Percentiles rank a stretch among this genome's conserved stretches.
phyloP scores from a whole-genome alignment of 2,888 invertebrate species.

The Latheticus oryzae region DNA sequence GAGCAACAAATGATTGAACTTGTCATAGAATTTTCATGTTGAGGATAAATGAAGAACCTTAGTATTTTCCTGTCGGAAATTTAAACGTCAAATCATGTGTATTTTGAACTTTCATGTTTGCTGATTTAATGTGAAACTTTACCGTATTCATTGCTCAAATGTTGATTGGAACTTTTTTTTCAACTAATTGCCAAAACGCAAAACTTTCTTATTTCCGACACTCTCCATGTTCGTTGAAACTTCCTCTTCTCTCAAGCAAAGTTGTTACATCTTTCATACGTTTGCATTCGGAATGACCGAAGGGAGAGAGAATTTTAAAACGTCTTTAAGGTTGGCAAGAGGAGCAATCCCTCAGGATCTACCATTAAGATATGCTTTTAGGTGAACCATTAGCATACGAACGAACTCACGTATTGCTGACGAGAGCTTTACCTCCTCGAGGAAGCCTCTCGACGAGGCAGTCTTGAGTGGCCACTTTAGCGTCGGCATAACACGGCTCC shows the following conservation, averaged over 20 bases:
- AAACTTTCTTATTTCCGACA: slow-evolving; percentile 19
- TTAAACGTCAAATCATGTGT: too few relatives aligned
- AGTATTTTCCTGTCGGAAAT: too few relatives aligned
- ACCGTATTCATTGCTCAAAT: too few relatives aligned
- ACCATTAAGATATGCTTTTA: slow-evolving; percentile 43
- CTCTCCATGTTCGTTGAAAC: neutral
- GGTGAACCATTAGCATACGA: slow-evolving; percentile 41
- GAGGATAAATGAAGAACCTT: too few relatives aligned
- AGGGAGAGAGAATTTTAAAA: slow-evolving; percentile 40
- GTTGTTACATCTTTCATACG: slow-evolving; percentile 38
- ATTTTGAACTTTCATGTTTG: too few relatives aligned
- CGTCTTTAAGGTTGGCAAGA: slow-evolving; percentile 35
- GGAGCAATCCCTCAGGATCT: slow-evolving; percentile 32
- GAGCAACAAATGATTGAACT: too few relatives aligned
- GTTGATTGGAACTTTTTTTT: slow-evolving; percentile 5
- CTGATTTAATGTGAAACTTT: too few relatives aligned
- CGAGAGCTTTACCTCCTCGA: slow-evolving; percentile 35
- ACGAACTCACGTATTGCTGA: slow-evolving; percentile 41
- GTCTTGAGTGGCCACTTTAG: slow-evolving; percentile 39
- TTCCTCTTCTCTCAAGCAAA: neutral
- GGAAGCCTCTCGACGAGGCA: slow-evolving; percentile 30
- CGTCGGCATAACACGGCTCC: slow-evolving; percentile 29
- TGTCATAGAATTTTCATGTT: too few relatives aligned
- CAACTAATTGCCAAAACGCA: too few relatives aligned
- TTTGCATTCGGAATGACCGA: slow-evolving; percentile 38